Evolutionary conservation across 2,797 vertebrate genomes (phyloP).

Genomic region (Galagoides demidoff): DNA sequence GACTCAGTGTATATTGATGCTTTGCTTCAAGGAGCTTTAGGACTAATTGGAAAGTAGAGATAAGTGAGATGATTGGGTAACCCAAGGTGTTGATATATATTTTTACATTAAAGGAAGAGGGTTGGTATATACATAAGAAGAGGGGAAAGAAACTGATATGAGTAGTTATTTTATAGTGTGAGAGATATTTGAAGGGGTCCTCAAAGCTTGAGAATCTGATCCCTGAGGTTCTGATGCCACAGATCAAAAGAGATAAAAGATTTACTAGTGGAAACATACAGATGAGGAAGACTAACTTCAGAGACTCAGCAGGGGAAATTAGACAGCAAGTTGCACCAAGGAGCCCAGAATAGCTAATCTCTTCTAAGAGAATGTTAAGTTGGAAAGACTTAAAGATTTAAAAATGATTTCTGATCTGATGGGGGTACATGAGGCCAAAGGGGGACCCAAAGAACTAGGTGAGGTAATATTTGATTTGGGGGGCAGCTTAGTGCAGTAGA

Average conservation of each 20-base stretch:
- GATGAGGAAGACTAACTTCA: not conserved
- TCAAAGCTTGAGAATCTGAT: not conserved
- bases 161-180: not conserved
- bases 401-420: not conserved
- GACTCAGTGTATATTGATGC: not conserved
- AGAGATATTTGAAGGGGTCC: not conserved
- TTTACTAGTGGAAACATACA: not conserved
- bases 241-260: slow-evolving; percentile 39
- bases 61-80: not conserved
- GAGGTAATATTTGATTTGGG: not conserved
- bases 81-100: not conserved
- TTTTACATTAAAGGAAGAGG: not conserved
- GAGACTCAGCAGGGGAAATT: not conserved
- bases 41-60: not conserved
- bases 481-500: not conserved
- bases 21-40: not conserved
- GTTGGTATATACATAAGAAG: not conserved
- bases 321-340: not conserved
- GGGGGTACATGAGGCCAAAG: not conserved
- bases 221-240: not conserved
- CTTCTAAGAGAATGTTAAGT: not conserved
- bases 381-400: not conserved
- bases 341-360: not conserved
- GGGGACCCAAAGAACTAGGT: not conserved
- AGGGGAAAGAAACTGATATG: not conserved